phyloP scores from a whole-genome alignment of 2,888 invertebrate genomes.

The Horisme vitalbata region DNA sequence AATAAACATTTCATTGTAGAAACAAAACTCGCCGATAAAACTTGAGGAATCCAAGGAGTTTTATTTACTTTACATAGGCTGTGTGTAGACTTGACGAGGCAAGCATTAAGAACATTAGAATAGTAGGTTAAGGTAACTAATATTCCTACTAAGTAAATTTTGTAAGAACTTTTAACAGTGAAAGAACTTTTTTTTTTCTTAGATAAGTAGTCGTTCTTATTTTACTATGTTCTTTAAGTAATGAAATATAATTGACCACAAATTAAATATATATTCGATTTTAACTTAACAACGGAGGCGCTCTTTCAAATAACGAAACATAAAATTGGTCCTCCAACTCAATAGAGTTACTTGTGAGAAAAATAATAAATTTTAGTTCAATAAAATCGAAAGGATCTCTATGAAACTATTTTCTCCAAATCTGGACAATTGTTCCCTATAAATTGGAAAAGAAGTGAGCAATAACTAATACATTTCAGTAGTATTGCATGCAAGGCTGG shows the following conservation, averaged over 20 bases:
- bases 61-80: slow-evolving; percentile 18
- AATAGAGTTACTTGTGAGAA: too few species aligned
- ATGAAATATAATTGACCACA: too few species aligned
- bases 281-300: background rate
- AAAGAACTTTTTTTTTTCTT: too few species aligned
- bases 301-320: background rate
- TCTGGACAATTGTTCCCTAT: slow-evolving; percentile 9
- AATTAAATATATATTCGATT: too few species aligned
- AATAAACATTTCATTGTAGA: slow-evolving; percentile 28
- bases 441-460: slow-evolving; percentile 12
- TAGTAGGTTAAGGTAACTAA: background rate
- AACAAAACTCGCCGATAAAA: slow-evolving; percentile 25
- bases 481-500: slow-evolving; percentile 8
- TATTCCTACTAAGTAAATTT: too few species aligned
- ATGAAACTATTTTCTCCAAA: slow-evolving; percentile 9
- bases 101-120: background rate
- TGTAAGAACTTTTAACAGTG: too few species aligned
- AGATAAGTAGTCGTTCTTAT: too few species aligned
- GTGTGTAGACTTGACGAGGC: slow-evolving; percentile 7
- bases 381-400: slow-evolving; percentile 2
- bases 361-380: slow-evolving; percentile 5
- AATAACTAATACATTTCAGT: slow-evolving; percentile 9
- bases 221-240: too few species aligned
- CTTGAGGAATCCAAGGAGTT: slow-evolving; percentile 21
- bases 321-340: background rate